Evolutionary conservation across 2,888 invertebrate genomes (phyloP), one percentile per base, ranked within the genome.

Genomic region (Epicampocera succincta): DNA sequence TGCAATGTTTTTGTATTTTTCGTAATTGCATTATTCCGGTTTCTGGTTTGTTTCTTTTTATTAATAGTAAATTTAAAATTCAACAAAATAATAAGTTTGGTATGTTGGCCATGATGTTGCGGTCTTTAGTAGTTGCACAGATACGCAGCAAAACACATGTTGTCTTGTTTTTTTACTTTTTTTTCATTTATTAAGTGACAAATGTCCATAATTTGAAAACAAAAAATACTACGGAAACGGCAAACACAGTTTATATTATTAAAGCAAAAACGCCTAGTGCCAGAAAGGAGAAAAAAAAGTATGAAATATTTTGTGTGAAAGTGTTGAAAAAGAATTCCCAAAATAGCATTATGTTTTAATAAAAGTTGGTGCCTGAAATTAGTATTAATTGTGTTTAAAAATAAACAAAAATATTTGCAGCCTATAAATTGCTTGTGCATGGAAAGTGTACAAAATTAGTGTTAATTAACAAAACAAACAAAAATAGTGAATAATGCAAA

Each of bases 81-180:
- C 12, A 61, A 21, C 56, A 11, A 58, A 61, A 44, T 15, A 15
- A 44, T 42, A 33, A 61, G 56, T 52, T 44, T 58, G 42, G n/a
- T 61, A 66, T 44, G 60, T 75, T 71, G 66, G 54, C 33, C 66
- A 52, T 56, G 78, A 82, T 78, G 66, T 71, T 74, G 50, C 54
- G 1, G 66, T 69, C 17, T 60, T 75, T 42, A 78, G 63, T 78
- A 75, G 63, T 52, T 17, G 25, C 42, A 17, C 71, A 68, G 69
- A 72, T 48, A 79, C 78, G 71, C 71, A 75, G 48, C 66, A 29
- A 61, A 33, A 61, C 78, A 61, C 82, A 78, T 60, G 77, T 50
- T 46, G 33, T 33, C 6, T 33, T 33, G 33, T 42, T n/a, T 40
- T n/a, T n/a, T n/a, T n/a, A n/a, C n/a, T n/a, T n/a, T n/a, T n/a